These are phyloP conservation scores for Sebastes flavidus DNA, from an alignment of 2,797 vertebrate species.

Conservation along the genomic window DNA sequence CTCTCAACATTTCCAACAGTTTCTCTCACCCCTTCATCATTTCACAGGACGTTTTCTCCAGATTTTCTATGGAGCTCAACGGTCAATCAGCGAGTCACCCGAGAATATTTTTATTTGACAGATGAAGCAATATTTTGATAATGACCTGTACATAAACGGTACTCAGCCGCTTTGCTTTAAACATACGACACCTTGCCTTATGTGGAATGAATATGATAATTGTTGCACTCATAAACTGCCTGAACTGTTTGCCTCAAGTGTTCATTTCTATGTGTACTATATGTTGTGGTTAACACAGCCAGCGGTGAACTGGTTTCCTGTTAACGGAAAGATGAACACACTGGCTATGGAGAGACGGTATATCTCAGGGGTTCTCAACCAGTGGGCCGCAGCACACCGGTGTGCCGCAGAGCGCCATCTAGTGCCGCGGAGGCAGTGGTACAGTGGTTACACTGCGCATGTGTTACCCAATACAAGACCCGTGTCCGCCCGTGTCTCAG, in stretches of 20 bases:
- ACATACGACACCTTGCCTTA: slow-evolving; percentile 78
- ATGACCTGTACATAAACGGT: slow-evolving; percentile 67
- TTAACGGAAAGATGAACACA: slow-evolving; percentile 18
- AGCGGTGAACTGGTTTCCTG: background rate
- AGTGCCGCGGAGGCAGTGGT: too few relatives aligned
- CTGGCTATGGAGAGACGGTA: background rate
- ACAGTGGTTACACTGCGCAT: too few relatives aligned
- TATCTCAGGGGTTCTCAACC: too few relatives aligned
- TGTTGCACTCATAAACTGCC: slow-evolving; percentile 61
- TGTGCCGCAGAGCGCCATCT: too few relatives aligned
- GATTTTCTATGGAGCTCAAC: slow-evolving; percentile 50
- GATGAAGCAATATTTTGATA: slow-evolving; percentile 83
- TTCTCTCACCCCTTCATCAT: background rate
- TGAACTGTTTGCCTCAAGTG: slow-evolving; percentile 36
- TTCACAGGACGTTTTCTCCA: slow-evolving; percentile 25
- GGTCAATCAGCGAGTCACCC: slow-evolving; percentile 42
- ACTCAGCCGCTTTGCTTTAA: slow-evolving; percentile 55
- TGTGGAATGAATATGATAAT: slow-evolving; percentile 56
- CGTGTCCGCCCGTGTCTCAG: too few relatives aligned
- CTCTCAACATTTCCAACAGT: background rate
- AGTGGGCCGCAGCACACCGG: too few relatives aligned
- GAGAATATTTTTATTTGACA: slow-evolving; percentile 79
- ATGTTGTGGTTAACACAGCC: background rate
- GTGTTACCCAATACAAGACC: too few relatives aligned
- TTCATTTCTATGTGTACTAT: slow-evolving; percentile 17